Base-by-base conservation (phyloP, 2,888 invertebrate genomes). In the Antheraea assamensis region DNA sequence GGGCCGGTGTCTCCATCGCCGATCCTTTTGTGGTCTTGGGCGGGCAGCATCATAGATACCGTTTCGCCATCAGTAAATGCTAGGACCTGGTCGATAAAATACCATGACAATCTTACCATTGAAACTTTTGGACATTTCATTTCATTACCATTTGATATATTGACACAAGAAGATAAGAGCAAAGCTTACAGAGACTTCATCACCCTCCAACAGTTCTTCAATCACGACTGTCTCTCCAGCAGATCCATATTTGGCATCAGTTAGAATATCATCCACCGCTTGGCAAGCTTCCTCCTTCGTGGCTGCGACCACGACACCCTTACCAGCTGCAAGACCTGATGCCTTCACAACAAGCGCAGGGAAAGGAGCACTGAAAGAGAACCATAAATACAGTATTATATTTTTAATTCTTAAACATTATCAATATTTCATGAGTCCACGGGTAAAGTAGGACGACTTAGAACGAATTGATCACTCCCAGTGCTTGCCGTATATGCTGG, bases 11-110 rank as follows among this genome's bases (percentile, higher is more conserved):
- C 99, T 0, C 97, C 97, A 79, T 99, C 97, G 72, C 96, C 96
- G 73, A 99, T 96, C 58, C 99, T 96, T 90, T 99, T 99, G 92
- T 99, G 99, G 94, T 99, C 99, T 89, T 99, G 99, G 0, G 98
- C 97, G 0, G 99, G 98, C 5, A 98, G 96, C 98, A 99, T 98
- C 74, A 97, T 92, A 27, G 96, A 95, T 0, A 99, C 96, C 0
- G 95, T 96, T 73, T 95, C 95, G 0, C 99, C 98, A 91, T 99
- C 99, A 61, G 97, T 97, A 92, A 99, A 99, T 0, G 98, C 98
- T 75, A 99, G 93, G 15, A 97, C 96, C 97, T 97, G 88, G 3
- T 77, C 81, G 21, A 35, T 15, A 52, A 24, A 55, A 24, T 21
- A 77, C 15, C 30, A 8, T 55, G 71, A 21, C 17, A 30, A 13